Evolutionary conservation across 2,797 vertebrate genomes (phyloP), one percentile per base, ranked within the genome.

Genomic region (Nyctalus aviator): DNA sequence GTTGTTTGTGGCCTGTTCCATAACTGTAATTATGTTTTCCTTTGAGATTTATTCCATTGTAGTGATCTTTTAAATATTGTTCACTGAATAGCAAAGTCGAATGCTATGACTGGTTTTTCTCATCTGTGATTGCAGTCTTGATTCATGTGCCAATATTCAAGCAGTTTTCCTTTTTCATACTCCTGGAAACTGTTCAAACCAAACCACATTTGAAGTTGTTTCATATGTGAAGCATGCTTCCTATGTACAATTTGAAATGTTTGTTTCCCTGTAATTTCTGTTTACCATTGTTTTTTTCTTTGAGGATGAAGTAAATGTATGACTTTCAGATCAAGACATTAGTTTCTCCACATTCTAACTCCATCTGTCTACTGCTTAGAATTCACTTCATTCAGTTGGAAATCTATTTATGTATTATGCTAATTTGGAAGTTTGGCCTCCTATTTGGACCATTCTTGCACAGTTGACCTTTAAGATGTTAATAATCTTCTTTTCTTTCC

Each of bases 151-250:
- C 83, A 21, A 0, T 25, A 41, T 69, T 62, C 68, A 13, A 78
- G 57, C 48, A 1, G 27, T 68, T 93, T 84, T 41, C 55, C n/a
- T 83, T 83, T 88, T 78, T 77, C 48, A 77, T 23, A 46, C 32
- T 95, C 50, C 41, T n/a, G 25, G 62, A 30, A 77, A 82, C 4
- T 17, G 20, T 72, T 90, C 44, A 66, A 78, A 72, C 21, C n/a
- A 53, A 57, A 46, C 37, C 53, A 48, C 3, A 23, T 68, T 46
- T 44, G 88, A 95, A 48, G 84, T 57, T 32, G 64, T 55, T 84
- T 84, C 66, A n/a, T 78, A 25, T 73, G 15, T 83, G 84, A 91
- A 91, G n/a, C 64, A 48, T 72, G 71, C 41, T 77, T 50, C 76
- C 55, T 30, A 37, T 72, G 35, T 27, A 64, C 30, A 62, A 72